These are phyloP conservation scores for Mormyrus iriodes DNA, from an alignment of 2,113 vertebrate species.

Conservation along the genomic window DNA sequence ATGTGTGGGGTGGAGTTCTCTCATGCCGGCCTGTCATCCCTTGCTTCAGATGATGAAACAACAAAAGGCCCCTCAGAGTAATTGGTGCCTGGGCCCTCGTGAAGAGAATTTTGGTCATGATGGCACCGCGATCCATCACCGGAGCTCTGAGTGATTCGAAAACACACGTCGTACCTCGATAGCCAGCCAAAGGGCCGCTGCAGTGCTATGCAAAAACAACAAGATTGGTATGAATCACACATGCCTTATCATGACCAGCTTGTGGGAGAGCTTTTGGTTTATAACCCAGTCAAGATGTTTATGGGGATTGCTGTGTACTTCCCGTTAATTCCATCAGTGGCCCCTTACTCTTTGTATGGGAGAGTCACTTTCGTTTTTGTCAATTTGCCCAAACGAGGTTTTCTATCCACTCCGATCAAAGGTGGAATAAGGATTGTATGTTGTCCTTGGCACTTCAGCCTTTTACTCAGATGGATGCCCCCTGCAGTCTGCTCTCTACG, in stretches of 20 bases:
- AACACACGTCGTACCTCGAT: not conserved
- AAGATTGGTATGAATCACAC: not conserved
- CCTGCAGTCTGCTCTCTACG: not conserved
- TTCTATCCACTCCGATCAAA: not conserved
- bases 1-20: not conserved
- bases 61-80: not conserved
- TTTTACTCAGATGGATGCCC: not conserved
- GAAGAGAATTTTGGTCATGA: not conserved
- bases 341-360: not conserved
- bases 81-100: not conserved
- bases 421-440: not conserved
- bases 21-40: not conserved
- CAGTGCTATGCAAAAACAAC: not conserved
- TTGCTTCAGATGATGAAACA: not conserved
- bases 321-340: not conserved
- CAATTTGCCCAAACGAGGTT: not conserved
- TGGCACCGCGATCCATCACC: not conserved
- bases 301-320: not conserved
- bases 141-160: not conserved
- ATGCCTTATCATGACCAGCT: not conserved
- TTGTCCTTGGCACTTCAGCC: not conserved
- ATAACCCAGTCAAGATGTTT: not conserved
- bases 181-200: not conserved
- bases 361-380: not conserved
- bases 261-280: not conserved